These are phyloP conservation scores for Bos javanicus DNA, from an alignment of 2,113 vertebrate genomes.

Conservation along the genomic window DNA sequence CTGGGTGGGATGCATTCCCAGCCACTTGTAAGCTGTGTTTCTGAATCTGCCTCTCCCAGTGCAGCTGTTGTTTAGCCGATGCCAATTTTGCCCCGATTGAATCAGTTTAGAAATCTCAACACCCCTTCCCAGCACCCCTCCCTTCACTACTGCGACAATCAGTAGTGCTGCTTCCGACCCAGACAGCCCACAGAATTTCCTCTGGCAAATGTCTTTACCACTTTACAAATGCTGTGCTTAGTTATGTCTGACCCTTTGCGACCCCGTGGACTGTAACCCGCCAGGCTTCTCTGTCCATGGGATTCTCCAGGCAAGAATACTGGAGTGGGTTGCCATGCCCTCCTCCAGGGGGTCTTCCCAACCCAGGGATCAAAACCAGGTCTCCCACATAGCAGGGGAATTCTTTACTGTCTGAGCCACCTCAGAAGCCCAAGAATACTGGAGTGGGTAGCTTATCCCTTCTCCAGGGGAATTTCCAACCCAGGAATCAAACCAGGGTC, in stretches of 20 bases:
- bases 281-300: not conserved
- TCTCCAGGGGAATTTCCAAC: not conserved
- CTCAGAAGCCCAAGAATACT: not conserved
- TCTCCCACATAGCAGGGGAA: not conserved
- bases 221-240: not conserved
- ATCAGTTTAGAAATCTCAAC: not conserved
- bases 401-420: not conserved
- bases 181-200: not conserved
- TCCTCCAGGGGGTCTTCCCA: not conserved
- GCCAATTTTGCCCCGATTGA: not conserved
- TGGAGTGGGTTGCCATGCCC: not conserved
- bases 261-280: not conserved
- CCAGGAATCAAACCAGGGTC: not conserved
- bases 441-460: not conserved
- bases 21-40: not conserved
- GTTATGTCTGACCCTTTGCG: not conserved
- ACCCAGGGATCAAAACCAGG: not conserved
- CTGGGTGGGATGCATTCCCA: not conserved
- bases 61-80: not conserved
- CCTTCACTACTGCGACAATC: not conserved
- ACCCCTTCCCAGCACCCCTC: not conserved
- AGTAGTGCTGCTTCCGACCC: not conserved
- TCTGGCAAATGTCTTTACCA: not conserved
- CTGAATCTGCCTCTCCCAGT: not conserved
- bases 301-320: not conserved